phyloP scores from a whole-genome alignment of 2,113 vertebrate species.

The Rhinopomastus cyanomelas region DNA sequence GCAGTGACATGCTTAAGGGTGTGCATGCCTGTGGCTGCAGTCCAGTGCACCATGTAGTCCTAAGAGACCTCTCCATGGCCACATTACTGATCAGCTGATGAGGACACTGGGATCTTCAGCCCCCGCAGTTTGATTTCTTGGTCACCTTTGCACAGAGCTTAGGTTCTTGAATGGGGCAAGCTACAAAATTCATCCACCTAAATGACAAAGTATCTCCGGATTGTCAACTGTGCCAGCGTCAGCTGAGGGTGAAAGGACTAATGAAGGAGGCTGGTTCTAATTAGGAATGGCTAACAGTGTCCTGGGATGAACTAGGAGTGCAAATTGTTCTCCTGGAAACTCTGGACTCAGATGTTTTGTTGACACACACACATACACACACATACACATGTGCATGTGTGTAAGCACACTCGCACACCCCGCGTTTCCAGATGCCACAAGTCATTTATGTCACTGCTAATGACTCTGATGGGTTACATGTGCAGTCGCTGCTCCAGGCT shows the following conservation, averaged over 20 bases:
- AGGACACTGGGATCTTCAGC: background rate
- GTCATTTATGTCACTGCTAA: slow-evolving; percentile 40
- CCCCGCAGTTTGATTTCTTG: background rate
- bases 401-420: background rate
- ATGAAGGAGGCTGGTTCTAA: slow-evolving; percentile 41
- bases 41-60: background rate
- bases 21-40: background rate
- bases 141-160: background rate
- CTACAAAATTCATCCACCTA: slow-evolving; percentile 6
- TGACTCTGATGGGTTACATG: slow-evolving; percentile 36
- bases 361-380: background rate
- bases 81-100: background rate
- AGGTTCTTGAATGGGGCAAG: background rate
- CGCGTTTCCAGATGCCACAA: slow-evolving; percentile 41
- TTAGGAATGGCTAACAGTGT: slow-evolving; percentile 34
- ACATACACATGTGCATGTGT: no score
- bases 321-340: slow-evolving; percentile 38
- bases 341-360: slow-evolving; percentile 40
- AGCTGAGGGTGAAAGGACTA: slow-evolving; percentile 1
- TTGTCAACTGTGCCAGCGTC: background rate
- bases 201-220: background rate
- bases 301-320: slow-evolving; percentile 30
- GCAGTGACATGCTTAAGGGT: background rate
- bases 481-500: background rate
- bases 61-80: background rate